These are phyloP conservation scores for Sciurus carolinensis DNA, from an alignment of 2,797 vertebrate species.

Conservation along the genomic window DNA sequence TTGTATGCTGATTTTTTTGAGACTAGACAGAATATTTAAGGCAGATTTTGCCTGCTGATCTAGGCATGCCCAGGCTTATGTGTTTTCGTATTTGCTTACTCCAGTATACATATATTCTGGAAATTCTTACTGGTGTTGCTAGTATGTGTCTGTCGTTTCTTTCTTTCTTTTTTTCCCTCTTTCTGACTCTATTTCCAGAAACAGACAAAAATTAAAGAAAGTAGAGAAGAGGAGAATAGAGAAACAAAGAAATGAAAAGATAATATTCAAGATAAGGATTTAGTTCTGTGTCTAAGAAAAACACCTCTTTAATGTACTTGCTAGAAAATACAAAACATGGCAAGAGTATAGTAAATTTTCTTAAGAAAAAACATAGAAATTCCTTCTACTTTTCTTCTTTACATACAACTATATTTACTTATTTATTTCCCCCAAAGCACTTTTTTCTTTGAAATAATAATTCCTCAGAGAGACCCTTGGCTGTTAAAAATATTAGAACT, in stretches of 20 bases:
- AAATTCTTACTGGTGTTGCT: not conserved
- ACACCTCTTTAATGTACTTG: not conserved
- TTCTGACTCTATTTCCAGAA: not conserved
- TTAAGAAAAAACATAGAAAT: not conserved
- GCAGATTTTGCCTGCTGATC: not conserved
- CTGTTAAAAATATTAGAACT: not conserved
- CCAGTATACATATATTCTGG: not conserved
- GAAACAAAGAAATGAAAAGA: slow-evolving; percentile 30
- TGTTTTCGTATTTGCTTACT: not conserved
- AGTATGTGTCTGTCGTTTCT: not conserved
- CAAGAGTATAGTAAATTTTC: not conserved
- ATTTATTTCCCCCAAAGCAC: not conserved
- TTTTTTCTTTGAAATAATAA: slow-evolving; percentile 15
- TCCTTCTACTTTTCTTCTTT: slow-evolving; percentile 44
- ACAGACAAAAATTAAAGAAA: slow-evolving; percentile 39
- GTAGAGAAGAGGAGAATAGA: not conserved
- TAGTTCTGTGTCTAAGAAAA: slow-evolving; percentile 32
- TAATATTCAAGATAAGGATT: not conserved
- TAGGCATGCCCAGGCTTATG: not conserved
- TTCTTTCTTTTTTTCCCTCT: not conserved
- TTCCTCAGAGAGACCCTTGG: not conserved
- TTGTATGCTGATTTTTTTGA: not conserved
- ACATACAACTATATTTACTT: not conserved
- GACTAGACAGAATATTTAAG: not conserved
- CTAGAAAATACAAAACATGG: slow-evolving; percentile 25